phyloP scores from a whole-genome alignment of 2,797 vertebrate genomes.

The Gallinago stenura region DNA sequence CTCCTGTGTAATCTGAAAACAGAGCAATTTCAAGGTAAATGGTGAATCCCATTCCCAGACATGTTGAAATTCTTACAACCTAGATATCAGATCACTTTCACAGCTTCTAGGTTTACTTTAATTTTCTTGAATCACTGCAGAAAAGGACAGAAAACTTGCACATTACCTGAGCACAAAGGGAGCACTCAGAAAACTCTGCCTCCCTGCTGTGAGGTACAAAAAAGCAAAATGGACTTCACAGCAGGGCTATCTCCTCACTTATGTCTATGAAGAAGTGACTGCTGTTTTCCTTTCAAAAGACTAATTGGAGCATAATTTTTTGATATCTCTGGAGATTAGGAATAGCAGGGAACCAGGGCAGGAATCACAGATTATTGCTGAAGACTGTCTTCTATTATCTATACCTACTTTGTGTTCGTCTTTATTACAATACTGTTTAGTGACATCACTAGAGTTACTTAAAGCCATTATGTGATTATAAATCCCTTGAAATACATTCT shows the following conservation, averaged over 20 bases:
- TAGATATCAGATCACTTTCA: not conserved
- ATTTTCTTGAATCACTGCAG: not conserved
- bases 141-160: not conserved
- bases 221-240: conserved; percentile 5
- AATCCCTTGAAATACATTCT: not conserved
- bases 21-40: not conserved
- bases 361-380: not conserved
- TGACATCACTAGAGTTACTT: not conserved
- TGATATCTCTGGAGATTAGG: not conserved
- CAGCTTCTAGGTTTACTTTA: not conserved
- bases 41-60: not conserved
- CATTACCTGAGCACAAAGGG: not conserved
- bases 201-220: not conserved
- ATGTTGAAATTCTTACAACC: not conserved
- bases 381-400: conserved; percentile 11
- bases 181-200: not conserved
- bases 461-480: not conserved
- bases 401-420: not conserved
- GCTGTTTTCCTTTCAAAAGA: conserved; percentile 15
- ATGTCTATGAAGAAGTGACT: not conserved
- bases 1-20: not conserved
- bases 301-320: conserved; percentile 6
- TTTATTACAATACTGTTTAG: not conserved
- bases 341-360: not conserved
- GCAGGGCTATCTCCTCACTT: not conserved